phyloP scores from a whole-genome alignment of 2,888 invertebrate genomes.

The Xanthostigma xanthostigma region DNA sequence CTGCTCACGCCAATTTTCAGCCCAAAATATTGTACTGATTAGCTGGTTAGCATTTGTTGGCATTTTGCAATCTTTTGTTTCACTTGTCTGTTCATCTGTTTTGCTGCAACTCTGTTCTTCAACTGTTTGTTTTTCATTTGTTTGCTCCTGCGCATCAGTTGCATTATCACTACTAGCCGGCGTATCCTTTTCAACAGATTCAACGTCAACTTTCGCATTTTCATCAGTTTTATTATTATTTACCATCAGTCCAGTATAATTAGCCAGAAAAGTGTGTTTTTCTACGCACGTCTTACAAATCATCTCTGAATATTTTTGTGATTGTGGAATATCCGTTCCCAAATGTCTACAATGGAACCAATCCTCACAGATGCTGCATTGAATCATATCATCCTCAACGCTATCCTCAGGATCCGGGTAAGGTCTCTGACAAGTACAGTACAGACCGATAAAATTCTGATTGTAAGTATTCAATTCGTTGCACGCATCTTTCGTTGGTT shows the following conservation, averaged over 20 bases:
- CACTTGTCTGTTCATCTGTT: background rate
- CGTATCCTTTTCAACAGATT: background rate
- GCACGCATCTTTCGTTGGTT: constrained; percentile 38
- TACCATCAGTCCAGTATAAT: constrained; percentile 39
- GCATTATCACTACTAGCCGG: background rate
- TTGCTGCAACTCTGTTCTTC: constrained; percentile 12
- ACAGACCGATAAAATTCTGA: constrained; percentile 86
- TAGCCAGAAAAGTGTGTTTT: constrained; percentile 56
- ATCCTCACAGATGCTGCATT: constrained; percentile 93
- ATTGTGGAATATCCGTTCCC: constrained; percentile 38
- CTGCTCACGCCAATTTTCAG: constrained; percentile 56
- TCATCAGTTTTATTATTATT: constrained; percentile 4
- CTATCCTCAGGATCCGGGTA: constrained; percentile 86
- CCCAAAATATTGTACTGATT: constrained; percentile 56
- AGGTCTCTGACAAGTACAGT: constrained; percentile 81
- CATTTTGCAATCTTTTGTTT: constrained; percentile 23
- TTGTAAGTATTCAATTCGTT: constrained; percentile 73
- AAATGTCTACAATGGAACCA: constrained; percentile 86
- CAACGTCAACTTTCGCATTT: constrained; percentile 1
- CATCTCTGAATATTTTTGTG: constrained; percentile 62
- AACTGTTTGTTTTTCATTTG: background rate
- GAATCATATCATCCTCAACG: constrained; percentile 83
- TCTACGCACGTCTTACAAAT: constrained; percentile 65
- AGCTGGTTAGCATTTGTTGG: constrained; percentile 25
- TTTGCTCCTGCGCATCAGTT: background rate